phyloP scores from a whole-genome alignment of 2,888 invertebrate genomes.

The Monochamus alternatus region DNA sequence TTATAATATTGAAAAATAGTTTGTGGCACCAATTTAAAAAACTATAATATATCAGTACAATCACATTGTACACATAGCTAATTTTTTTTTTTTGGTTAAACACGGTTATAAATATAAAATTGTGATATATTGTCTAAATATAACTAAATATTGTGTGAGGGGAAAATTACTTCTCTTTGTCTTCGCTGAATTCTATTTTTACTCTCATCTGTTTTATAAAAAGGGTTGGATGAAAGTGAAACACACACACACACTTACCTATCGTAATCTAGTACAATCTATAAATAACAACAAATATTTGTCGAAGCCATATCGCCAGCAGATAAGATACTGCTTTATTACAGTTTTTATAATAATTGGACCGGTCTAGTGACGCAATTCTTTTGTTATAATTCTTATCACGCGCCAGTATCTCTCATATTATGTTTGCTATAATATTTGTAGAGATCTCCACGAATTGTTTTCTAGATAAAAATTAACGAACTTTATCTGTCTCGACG shows the following conservation, averaged over 20 bases:
- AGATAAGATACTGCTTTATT: constrained; percentile 44
- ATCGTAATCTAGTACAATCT: constrained; percentile 23
- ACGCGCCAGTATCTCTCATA: constrained; percentile 38
- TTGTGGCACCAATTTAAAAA: too few species aligned
- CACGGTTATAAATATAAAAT: too few species aligned
- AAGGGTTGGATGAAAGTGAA: neutral
- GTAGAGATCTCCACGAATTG: constrained; percentile 44
- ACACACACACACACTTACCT: neutral
- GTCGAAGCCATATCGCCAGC: constrained; percentile 14
- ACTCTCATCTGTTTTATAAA: neutral
- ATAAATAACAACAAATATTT: constrained; percentile 39
- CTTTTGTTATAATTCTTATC: constrained; percentile 43
- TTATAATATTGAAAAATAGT: too few species aligned
- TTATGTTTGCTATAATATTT: constrained; percentile 46
- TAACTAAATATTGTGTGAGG: too few species aligned
- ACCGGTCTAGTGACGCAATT: constrained; percentile 44
- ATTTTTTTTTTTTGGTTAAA: too few species aligned
- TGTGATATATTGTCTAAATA: too few species aligned
- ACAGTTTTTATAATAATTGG: constrained; percentile 37
- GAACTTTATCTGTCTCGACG: constrained; percentile 15
- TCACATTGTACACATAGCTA: too few species aligned
- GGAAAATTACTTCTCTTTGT: neutral
- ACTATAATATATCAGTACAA: too few species aligned
- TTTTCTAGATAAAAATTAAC: constrained; percentile 35
- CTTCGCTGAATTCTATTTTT: neutral